Conservation (phyloP, 2,113 vertebrate genomes). For the Nestor notabilis region DNA sequence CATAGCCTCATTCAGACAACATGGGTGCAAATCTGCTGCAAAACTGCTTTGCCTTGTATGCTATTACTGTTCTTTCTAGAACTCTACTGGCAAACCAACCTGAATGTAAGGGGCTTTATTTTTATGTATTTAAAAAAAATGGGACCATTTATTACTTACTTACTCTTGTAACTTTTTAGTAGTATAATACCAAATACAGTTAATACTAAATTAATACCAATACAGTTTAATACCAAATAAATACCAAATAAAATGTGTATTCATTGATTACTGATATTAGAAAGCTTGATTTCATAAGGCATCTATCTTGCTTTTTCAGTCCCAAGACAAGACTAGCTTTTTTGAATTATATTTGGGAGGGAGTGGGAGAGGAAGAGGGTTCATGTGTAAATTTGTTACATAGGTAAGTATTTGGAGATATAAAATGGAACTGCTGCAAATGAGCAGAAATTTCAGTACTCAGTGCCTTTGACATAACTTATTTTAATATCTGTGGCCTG, state of each 20-base stretch:
- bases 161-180: neutral
- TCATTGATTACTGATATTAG: neutral
- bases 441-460: constrained; percentile 81
- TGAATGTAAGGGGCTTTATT: neutral
- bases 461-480: constrained; percentile 66
- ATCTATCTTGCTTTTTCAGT: constrained; percentile 23
- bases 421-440: constrained; percentile 73
- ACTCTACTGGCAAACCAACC: neutral
- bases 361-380: neutral
- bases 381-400: constrained; percentile 1
- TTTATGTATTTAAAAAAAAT: neutral
- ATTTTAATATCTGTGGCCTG: constrained; percentile 68
- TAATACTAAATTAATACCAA: neutral
- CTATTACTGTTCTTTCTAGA: neutral
- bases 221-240: neutral
- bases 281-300: constrained; percentile 31
- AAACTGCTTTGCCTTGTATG: constrained; percentile 2
- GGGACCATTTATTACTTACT: neutral
- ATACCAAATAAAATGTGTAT: neutral
- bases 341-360: constrained; percentile 7
- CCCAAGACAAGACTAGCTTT: constrained; percentile 84
- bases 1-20: neutral
- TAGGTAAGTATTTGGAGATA: constrained; percentile 79
- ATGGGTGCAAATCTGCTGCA: neutral
- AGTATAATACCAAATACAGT: neutral